Conservation (phyloP, 2,797 vertebrate genomes). For the Emys orbicularis region DNA sequence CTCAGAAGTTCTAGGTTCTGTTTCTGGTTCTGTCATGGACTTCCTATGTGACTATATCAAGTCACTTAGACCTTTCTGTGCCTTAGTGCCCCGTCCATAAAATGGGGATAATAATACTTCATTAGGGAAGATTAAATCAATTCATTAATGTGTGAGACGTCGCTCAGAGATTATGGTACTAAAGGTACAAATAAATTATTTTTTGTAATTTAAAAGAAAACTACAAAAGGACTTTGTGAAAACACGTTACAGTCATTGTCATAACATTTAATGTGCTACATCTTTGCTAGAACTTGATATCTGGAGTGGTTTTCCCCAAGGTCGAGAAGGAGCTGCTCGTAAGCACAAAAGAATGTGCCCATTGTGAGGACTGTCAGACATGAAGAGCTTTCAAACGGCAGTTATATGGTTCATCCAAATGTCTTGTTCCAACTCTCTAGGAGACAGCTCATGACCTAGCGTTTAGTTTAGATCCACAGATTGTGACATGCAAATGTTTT, state of each 20-base stretch:
- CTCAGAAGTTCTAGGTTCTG: neutral
- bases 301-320: neutral
- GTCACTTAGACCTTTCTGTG: neutral
- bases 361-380: conserved; percentile 3
- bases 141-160: neutral
- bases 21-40: neutral
- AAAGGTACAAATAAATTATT: neutral
- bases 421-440: conserved; percentile 24
- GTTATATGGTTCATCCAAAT: conserved; percentile 17
- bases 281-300: conserved; percentile 6
- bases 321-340: neutral
- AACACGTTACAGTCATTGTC: neutral
- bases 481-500: conserved; percentile 16
- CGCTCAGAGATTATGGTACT: neutral
- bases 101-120: neutral
- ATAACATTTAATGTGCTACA: neutral
- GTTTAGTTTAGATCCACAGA: neutral
- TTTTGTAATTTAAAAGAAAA: neutral
- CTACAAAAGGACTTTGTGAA: neutral
- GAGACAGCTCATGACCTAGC: neutral
- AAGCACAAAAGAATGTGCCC: neutral
- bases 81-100: neutral
- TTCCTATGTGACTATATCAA: neutral
- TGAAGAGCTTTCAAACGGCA: neutral
- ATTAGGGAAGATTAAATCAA: neutral